These are phyloP conservation scores for Anticlea derivata DNA, from an alignment of 2,888 invertebrate genomes.

Conservation along the genomic window DNA sequence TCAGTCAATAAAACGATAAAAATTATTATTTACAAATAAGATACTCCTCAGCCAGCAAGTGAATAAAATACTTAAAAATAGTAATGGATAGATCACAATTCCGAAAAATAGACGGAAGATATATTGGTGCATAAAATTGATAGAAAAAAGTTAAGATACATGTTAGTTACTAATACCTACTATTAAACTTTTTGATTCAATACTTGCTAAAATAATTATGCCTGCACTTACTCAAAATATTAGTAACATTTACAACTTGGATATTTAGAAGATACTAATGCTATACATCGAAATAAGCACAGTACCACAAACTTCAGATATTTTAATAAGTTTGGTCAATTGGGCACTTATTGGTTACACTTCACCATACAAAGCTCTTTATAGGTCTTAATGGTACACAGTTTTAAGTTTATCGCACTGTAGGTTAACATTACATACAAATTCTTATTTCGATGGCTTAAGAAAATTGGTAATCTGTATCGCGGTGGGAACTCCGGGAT, in stretches of 20 bases:
- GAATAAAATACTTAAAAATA: conserved; percentile 4
- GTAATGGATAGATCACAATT: not conserved
- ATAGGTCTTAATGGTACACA: too few relatives aligned
- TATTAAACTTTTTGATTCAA: not conserved
- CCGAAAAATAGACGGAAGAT: too few relatives aligned
- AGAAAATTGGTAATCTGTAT: conserved; percentile 22
- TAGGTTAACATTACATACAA: conserved; percentile 2
- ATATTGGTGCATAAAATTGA: not conserved
- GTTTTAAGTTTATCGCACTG: conserved; percentile 3
- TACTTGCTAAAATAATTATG: conserved; percentile 5
- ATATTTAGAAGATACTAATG: not conserved
- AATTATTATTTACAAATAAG: conserved; percentile 17
- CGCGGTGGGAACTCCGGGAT: conserved; percentile 36
- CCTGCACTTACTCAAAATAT: not conserved
- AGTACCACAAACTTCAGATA: conserved; percentile 1
- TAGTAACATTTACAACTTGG: conserved; percentile 19
- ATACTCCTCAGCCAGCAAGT: conserved; percentile 7
- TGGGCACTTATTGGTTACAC: too few relatives aligned
- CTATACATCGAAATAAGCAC: conserved; percentile 16
- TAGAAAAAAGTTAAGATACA: not conserved
- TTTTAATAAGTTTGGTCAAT: too few relatives aligned
- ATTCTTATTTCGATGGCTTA: conserved; percentile 22
- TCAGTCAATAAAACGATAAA: not conserved
- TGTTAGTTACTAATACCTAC: too few relatives aligned
- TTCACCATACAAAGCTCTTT: too few relatives aligned